Conservation (phyloP, 2,888 invertebrate species). For the Euzetes globulus region DNA sequence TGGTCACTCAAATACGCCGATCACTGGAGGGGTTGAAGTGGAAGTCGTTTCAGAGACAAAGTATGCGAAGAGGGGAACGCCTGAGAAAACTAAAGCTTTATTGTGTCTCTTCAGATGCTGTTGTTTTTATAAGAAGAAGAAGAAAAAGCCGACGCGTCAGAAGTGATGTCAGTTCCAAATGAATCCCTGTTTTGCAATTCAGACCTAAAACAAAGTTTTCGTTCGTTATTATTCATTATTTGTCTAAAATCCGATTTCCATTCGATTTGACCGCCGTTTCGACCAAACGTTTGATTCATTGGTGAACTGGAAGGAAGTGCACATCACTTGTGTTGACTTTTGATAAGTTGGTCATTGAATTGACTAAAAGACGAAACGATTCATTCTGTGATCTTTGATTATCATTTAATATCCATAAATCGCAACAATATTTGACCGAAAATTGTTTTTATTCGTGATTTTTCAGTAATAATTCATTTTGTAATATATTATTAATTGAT, state of each 20-base stretch:
- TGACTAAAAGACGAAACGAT: background rate
- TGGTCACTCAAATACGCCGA: constrained; percentile 94
- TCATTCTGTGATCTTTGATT: constrained; percentile 12
- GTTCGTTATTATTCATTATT: background rate
- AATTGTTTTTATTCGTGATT: constrained; percentile 21
- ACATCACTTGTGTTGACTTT: background rate
- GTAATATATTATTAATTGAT: constrained; percentile 10
- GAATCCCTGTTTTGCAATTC: background rate
- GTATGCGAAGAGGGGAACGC: constrained; percentile 57
- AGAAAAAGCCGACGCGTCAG: constrained; percentile 70
- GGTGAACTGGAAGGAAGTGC: no score
- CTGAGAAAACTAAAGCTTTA: background rate
- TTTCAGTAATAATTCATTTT: constrained; percentile 21
- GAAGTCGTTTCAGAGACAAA: constrained; percentile 96
- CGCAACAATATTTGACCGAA: constrained; percentile 18
- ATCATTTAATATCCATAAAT: constrained; percentile 4
- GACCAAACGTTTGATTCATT: constrained; percentile 17
- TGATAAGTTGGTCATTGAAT: background rate
- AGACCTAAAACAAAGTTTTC: background rate
- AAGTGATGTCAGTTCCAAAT: background rate
- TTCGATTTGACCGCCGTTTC: constrained; percentile 30
- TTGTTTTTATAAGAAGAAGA: constrained; percentile 98
- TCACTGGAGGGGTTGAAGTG: constrained; percentile 84
- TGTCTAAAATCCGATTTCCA: background rate
- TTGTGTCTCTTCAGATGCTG: constrained; percentile 71